Percentiles rank a stretch among this genome's conserved stretches.
Evolutionary conservation across 2,113 vertebrate species (phyloP).

Genomic region (Corynorhinus townsendii): DNA sequence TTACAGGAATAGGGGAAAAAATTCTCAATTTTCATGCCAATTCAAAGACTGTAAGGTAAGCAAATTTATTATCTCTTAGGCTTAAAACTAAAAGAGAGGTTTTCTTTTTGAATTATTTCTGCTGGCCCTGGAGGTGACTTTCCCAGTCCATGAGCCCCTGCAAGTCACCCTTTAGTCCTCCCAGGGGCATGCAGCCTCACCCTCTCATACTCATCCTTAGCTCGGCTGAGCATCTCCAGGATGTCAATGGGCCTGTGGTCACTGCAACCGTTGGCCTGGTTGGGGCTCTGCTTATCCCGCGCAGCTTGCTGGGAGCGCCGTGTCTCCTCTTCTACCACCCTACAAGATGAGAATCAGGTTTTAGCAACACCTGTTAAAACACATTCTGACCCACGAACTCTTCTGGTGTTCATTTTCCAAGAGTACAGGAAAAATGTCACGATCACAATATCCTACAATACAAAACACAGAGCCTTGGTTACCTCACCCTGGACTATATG

Average conservation of each 20-base stretch:
- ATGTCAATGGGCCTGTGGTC: constrained; percentile 90
- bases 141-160: fast-evolving
- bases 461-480: neutral
- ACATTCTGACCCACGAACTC: neutral
- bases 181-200: constrained; percentile 76
- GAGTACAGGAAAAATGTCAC: neutral
- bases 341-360: constrained; percentile 62
- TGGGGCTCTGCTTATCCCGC: constrained; percentile 83
- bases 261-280: constrained; percentile 85
- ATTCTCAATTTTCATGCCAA: neutral
- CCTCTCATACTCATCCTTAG: constrained; percentile 96
- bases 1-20: neutral
- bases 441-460: neutral
- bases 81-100: neutral
- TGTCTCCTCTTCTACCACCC: constrained; percentile 93
- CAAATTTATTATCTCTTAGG: neutral
- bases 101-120: neutral
- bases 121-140: neutral
- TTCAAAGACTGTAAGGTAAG: neutral
- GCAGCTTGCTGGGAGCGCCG: constrained; percentile 84
- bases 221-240: constrained; percentile 96
- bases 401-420: neutral
- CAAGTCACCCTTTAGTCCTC: neutral
- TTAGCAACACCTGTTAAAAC: constrained; percentile 17
- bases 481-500: neutral